Conservation (phyloP, 2,888 invertebrate genomes). For the Uloborus plumipes region DNA sequence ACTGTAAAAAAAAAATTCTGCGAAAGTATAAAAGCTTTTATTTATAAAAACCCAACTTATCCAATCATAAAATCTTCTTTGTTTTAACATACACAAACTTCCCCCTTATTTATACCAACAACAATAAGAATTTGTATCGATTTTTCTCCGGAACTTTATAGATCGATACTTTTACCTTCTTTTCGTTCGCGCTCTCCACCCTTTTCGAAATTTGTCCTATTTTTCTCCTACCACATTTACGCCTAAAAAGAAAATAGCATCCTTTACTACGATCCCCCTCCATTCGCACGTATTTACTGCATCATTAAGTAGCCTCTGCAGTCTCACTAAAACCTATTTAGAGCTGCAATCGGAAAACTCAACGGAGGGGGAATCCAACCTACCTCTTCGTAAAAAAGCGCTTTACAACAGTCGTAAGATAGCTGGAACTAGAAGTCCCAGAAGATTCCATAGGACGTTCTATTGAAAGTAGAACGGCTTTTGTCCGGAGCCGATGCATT, state of each 20-base stretch:
- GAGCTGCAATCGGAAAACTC: slow-evolving; percentile 25
- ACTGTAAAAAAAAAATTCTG: no score
- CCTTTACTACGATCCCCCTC: slow-evolving; percentile 20
- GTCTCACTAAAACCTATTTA: slow-evolving; percentile 47
- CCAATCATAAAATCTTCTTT: no score
- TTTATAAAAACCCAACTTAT: no score
- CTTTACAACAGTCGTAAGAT: slow-evolving; percentile 2
- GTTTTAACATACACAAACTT: no score
- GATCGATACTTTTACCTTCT: slow-evolving; percentile 15
- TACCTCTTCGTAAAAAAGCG: slow-evolving; percentile 6
- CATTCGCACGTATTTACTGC: slow-evolving; percentile 52
- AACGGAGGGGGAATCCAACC: neutral
- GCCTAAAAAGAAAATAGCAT: slow-evolving; percentile 10
- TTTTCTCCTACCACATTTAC: slow-evolving; percentile 10
- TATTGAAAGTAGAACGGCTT: no score
- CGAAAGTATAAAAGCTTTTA: no score
- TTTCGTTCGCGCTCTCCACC: neutral
- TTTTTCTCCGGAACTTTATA: neutral
- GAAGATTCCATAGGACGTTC: no score
- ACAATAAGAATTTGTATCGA: neutral
- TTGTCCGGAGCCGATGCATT: no score
- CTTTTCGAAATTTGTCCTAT: neutral
- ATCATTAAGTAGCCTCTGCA: slow-evolving; percentile 42
- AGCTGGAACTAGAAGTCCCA: neutral
- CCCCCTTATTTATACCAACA: neutral